A percentile compares a stretch with the other conserved stretches of the same genome.
Conservation (phyloP, 1,140 invertebrate genomes). For the Harpegnathos saltator region DNA sequence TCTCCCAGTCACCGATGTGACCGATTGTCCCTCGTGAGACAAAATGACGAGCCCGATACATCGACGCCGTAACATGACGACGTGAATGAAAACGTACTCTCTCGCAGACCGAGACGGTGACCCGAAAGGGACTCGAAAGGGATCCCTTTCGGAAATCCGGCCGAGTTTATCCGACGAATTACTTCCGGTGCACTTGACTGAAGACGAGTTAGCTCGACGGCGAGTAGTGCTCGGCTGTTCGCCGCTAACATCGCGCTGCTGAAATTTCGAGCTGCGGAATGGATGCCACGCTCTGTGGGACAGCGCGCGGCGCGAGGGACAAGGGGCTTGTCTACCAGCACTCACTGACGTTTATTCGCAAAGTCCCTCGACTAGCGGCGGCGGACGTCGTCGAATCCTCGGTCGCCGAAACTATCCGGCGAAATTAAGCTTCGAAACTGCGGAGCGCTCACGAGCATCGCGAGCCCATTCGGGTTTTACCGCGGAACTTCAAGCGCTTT, state of each 20-base stretch:
- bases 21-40: not conserved
- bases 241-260: conserved; percentile 36
- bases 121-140: not conserved
- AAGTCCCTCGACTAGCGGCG: conserved; percentile 24
- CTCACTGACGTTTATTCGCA: conserved; percentile 51
- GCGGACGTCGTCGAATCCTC: conserved; percentile 46
- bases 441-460: conserved; percentile 39
- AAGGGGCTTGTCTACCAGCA: conserved; percentile 20
- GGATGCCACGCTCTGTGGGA: not conserved
- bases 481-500: conserved; percentile 43
- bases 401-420: conserved; percentile 40
- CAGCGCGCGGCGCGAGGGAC: not conserved
- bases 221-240: conserved; percentile 41
- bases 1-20: not conserved
- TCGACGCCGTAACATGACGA: not conserved
- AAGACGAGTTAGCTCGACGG: conserved; percentile 41
- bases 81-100: conserved; percentile 11
- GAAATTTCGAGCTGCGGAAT: conserved; percentile 36
- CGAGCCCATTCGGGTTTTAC: conserved; percentile 34
- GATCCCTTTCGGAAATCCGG: conserved; percentile 38
- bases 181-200: conserved; percentile 61
- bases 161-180: conserved; percentile 55
- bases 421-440: conserved; percentile 56
- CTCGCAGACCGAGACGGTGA: not conserved
- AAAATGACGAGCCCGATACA: conserved; percentile 10